Evolutionary conservation across 2,888 invertebrate genomes (phyloP).

Genomic region (Eilema sororculum): DNA sequence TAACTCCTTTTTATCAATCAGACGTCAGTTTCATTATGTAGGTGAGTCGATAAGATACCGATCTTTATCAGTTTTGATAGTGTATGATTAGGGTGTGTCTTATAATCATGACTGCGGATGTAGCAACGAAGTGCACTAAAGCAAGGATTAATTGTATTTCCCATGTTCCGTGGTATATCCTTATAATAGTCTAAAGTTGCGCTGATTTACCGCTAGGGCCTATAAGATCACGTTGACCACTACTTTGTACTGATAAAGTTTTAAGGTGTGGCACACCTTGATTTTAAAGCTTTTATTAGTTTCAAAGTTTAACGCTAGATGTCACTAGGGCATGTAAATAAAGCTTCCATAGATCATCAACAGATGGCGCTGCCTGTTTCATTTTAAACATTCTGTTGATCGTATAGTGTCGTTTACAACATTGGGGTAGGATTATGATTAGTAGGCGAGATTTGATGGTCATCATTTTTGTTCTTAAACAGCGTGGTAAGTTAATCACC

Average conservation of each 20-base stretch:
- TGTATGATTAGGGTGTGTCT: background rate
- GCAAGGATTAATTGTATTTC: background rate
- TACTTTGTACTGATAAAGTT: background rate
- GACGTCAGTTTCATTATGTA: background rate
- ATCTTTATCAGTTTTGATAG: background rate
- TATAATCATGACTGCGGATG: background rate
- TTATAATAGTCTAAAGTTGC: background rate
- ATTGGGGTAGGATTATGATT: background rate
- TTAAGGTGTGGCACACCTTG: slow-evolving; percentile 13
- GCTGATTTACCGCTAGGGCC: background rate
- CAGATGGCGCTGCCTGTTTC: slow-evolving; percentile 68
- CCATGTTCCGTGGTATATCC: background rate
- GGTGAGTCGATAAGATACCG: background rate
- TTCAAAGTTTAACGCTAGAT: slow-evolving; percentile 62
- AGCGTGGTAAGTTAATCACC: too few species aligned
- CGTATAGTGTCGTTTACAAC: background rate
- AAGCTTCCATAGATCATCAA: slow-evolving; percentile 32
- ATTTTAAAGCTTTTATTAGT: slow-evolving; percentile 34
- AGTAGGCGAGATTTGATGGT: background rate
- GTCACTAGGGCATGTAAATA: slow-evolving; percentile 44
- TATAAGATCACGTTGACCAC: background rate
- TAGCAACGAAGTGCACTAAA: background rate
- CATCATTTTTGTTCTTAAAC: background rate
- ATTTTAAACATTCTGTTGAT: slow-evolving; percentile 26
- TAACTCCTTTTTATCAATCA: background rate